Evolutionary conservation across 2,888 invertebrate genomes (phyloP).

Genomic region (Callyntrura sp.): DNA sequence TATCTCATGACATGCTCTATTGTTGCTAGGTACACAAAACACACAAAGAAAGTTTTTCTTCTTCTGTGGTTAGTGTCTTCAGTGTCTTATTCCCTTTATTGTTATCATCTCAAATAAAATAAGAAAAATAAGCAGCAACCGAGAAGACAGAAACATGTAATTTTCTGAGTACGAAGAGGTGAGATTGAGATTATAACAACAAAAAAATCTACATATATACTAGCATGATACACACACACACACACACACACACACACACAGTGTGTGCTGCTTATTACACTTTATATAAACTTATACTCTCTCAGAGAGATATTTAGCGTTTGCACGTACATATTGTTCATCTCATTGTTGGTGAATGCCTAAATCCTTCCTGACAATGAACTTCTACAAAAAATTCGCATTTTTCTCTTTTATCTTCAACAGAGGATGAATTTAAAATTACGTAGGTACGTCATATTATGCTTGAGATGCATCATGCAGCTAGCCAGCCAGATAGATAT

Average conservation of each 20-base stretch:
- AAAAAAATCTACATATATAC: slow-evolving; percentile 4
- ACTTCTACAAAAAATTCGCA: slow-evolving; percentile 57
- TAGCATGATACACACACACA: background rate
- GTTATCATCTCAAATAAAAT: slow-evolving; percentile 33
- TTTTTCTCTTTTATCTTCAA: slow-evolving; percentile 18
- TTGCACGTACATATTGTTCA: background rate
- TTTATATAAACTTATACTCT: background rate
- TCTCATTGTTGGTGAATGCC: slow-evolving; percentile 22
- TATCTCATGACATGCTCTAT: slow-evolving; percentile 8
- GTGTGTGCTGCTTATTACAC: background rate
- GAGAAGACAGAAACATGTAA: slow-evolving; percentile 32
- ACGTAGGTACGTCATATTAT: slow-evolving; percentile 1
- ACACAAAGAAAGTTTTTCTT: slow-evolving; percentile 38
- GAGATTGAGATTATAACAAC: slow-evolving; percentile 25
- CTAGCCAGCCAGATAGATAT: background rate
- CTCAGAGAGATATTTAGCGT: background rate
- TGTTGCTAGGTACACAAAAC: slow-evolving; percentile 27
- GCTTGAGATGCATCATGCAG: background rate
- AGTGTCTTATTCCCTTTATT: slow-evolving; percentile 33
- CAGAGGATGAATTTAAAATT: slow-evolving; percentile 24
- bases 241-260: too few relatives aligned
- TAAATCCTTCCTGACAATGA: slow-evolving; percentile 55
- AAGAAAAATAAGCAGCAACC: background rate
- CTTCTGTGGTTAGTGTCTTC: slow-evolving; percentile 35
- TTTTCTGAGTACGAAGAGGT: slow-evolving; percentile 28